Evolutionary conservation across 2,113 vertebrate species (phyloP), one percentile per base, ranked within the genome.

Genomic region (Aphyosemion australe): DNA sequence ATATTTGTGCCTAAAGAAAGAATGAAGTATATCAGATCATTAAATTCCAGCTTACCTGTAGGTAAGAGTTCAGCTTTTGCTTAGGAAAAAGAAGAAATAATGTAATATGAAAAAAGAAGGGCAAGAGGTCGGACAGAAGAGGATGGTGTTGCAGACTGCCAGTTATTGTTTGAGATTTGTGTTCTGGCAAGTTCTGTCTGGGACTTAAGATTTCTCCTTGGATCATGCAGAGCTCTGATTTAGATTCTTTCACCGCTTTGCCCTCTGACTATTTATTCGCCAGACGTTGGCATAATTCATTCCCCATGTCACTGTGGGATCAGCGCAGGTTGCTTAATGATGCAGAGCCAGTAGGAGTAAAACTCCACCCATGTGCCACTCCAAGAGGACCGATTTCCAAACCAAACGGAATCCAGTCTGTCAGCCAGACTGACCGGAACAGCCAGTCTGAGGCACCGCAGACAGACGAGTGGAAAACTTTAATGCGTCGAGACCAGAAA

Each of bases 281-380:
- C 20, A 51, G 20, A 63, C 41, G 47, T 57, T 42, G 71, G 61
- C 31, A 63, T 67, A 66, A 70, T 72, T 64, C 67, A 74, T 61
- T 32, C 19, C n/a, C 56, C 32, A 21, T 55, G 72, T 62, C 56
- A 66, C n/a, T 56, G 18, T 12, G 48, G 62, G 74, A 67, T 75
- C 68, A 46, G 52, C 49, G 32, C 52, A 70, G 72, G 68, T 65
- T 54, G 45, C 62, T 68, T 78, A 57, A 59, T 32, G 59, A 80
- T 69, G 69, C 65, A 45, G 18, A 49, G 62, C 52, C 21, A 14
- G 34, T n/a, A 20, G 34, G 67, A 53, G 26, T 48, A 46, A 65
- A 75, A 69, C 65, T 65, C 48, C 55, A 53, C 52, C 55, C 46
- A n/a, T 46, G 42, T 41, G 58, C 56, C 32, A 10, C 34, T 37